Evolutionary conservation across 92 coral and sea anemone species (phyloP).

Genomic region (Plumapathes pennacea): DNA sequence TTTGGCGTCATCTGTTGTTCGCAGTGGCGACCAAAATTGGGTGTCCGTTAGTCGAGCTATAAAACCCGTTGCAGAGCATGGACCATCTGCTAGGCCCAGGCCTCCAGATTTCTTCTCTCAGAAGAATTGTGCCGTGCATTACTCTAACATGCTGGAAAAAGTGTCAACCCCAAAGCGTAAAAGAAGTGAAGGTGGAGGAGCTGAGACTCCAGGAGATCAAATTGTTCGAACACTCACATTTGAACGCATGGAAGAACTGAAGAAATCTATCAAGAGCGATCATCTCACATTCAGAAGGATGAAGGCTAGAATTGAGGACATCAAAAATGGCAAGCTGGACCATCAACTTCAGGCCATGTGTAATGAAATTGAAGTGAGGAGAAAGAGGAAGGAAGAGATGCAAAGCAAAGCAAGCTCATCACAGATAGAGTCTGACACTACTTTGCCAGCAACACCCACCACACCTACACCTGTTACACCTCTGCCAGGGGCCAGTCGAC

Average conservation of each 20-base stretch:
- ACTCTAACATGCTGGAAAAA: conserved; percentile 96
- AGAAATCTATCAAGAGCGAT: conserved; percentile 76
- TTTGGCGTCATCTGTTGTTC: conserved; percentile 88
- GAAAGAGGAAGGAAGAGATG: conserved; percentile 19
- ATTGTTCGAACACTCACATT: conserved; percentile 86
- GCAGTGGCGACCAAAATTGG: conserved; percentile 99
- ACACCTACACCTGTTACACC: conserved; percentile 45
- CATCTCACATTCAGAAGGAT: conserved; percentile 69
- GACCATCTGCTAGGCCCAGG: conserved; percentile 69
- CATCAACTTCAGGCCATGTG: conserved; percentile 76
- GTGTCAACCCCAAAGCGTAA: conserved; percentile 81
- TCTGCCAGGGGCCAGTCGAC: conserved; percentile 43
- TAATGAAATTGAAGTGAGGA: conserved; percentile 80
- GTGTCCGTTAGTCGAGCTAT: conserved; percentile 96
- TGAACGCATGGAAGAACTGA: conserved; percentile 90
- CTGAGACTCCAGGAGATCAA: conserved; percentile 93
- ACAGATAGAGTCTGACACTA: conserved; percentile 24
- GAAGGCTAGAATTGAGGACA: conserved; percentile 81
- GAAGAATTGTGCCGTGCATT: conserved; percentile 96
- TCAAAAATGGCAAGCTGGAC: conserved; percentile 85
- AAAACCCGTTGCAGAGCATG: conserved; percentile 90
- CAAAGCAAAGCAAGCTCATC: conserved; percentile 18
- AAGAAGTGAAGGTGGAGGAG: neutral
- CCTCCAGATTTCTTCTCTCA: conserved; percentile 97
- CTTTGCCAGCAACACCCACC: conserved; percentile 52